A percentile compares a stretch with the other conserved stretches of the same genome.
phyloP scores from a whole-genome alignment of 2,888 invertebrate genomes.

The Axea sp. region DNA sequence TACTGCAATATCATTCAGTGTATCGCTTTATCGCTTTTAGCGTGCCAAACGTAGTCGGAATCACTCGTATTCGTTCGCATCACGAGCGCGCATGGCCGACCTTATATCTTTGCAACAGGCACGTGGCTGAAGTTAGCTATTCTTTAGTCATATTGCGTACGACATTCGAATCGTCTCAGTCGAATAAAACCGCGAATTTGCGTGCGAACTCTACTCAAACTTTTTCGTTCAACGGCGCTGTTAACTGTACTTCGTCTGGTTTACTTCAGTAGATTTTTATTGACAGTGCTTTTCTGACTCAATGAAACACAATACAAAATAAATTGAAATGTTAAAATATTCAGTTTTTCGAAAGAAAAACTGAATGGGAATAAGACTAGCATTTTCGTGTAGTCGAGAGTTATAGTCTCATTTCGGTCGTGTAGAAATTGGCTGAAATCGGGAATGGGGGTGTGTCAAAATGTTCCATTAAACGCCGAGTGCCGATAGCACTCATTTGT shows the following conservation, averaged over 20 bases:
- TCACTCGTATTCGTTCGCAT: conserved; percentile 51
- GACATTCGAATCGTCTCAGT: conserved; percentile 60
- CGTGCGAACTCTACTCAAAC: conserved; percentile 31
- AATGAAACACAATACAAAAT: no score
- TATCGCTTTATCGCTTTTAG: conserved; percentile 48
- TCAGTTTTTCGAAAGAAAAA: no score
- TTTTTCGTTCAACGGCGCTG: conserved; percentile 11
- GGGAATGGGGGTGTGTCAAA: conserved; percentile 5
- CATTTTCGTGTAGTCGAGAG: no score
- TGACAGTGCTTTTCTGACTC: no score
- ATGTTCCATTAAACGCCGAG: conserved; percentile 16
- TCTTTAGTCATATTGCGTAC: conserved; percentile 61
- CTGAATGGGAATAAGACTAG: no score
- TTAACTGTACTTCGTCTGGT: no score
- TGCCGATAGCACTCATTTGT: conserved; percentile 20
- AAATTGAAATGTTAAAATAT: no score
- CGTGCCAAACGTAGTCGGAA: conserved; percentile 56
- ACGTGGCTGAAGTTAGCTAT: conserved; percentile 62
- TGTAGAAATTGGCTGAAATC: no score
- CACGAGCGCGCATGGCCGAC: conserved; percentile 61
- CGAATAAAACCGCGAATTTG: conserved; percentile 64
- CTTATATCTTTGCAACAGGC: conserved; percentile 55
- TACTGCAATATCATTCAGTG: conserved; percentile 39
- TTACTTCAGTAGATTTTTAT: no score
- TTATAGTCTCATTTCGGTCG: no score